phyloP scores from a whole-genome alignment of 1,140 invertebrate species.

The Drosophila azteca region DNA sequence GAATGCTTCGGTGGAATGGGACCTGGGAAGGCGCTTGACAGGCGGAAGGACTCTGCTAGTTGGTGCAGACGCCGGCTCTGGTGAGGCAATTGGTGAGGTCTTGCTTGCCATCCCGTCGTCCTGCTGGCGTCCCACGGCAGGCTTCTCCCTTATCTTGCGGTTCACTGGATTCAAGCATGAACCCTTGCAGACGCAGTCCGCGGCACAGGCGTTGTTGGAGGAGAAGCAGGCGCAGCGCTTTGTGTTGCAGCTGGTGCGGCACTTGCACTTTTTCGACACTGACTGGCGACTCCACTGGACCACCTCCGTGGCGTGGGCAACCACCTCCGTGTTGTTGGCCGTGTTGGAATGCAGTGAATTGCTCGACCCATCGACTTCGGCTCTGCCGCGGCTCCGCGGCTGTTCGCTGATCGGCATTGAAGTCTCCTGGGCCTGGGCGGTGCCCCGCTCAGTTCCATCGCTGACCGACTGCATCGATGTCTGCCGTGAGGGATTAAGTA shows the following conservation, averaged over 20 bases:
- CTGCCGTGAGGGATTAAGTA: background rate
- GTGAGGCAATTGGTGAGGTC: background rate
- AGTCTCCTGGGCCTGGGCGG: no score
- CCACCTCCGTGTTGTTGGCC: no score
- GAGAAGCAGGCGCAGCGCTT: conserved; percentile 64
- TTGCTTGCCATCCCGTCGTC: conserved; percentile 4
- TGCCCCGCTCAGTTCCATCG: no score
- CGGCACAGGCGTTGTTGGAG: conserved; percentile 15
- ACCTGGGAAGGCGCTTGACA: background rate
- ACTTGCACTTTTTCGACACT: conserved; percentile 40
- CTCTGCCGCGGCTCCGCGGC: no score
- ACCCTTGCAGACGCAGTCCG: conserved; percentile 40
- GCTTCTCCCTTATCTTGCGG: conserved; percentile 8
- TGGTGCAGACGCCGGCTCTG: background rate
- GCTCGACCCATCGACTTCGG: conserved; percentile 18
- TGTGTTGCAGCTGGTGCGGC: conserved; percentile 48
- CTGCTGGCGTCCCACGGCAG: background rate
- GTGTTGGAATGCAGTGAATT: conserved; percentile 13
- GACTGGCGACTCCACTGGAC: background rate
- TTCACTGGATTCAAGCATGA: conserved; percentile 49
- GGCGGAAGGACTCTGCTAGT: background rate
- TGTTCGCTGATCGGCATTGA: no score
- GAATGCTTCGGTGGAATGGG: background rate
- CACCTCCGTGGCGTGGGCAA: conserved; percentile 13
- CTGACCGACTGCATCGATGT: no score